Evolutionary conservation across 2,888 invertebrate species (phyloP).

Genomic region (Lepeophtheirus nordmannii): DNA sequence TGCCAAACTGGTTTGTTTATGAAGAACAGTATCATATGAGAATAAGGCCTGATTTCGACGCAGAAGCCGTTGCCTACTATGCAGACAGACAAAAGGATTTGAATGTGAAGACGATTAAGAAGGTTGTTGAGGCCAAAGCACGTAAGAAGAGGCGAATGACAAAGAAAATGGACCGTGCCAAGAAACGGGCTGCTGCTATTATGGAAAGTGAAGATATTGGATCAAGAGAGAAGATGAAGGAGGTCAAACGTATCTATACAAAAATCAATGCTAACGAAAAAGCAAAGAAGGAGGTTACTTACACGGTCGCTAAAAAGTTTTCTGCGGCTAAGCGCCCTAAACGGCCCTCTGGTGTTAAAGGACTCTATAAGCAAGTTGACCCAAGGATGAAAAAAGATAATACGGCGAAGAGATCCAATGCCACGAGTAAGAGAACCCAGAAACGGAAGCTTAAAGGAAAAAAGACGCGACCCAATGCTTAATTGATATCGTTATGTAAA

Average conservation of each 20-base stretch:
- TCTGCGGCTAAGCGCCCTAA: conserved; percentile 52
- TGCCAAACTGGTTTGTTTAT: conserved; percentile 89
- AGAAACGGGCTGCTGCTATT: conserved; percentile 86
- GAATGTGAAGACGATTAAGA: conserved; percentile 88
- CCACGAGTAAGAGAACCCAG: conserved; percentile 9
- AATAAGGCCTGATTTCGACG: conserved; percentile 25
- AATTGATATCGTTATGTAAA: neutral
- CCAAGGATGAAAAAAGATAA: conserved; percentile 84
- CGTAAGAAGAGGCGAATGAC: conserved; percentile 82
- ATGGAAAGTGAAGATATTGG: conserved; percentile 76
- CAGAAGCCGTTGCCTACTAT: conserved; percentile 70
- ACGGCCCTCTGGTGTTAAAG: conserved; percentile 74
- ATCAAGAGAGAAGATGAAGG: conserved; percentile 80
- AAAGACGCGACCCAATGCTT: conserved; percentile 11
- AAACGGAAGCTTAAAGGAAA: conserved; percentile 19
- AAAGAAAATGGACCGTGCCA: conserved; percentile 73
- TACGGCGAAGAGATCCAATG: conserved; percentile 27
- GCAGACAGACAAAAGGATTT: conserved; percentile 50
- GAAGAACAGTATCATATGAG: conserved; percentile 80
- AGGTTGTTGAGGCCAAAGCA: conserved; percentile 92
- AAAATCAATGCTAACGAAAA: conserved; percentile 50
- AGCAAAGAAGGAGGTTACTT: conserved; percentile 66
- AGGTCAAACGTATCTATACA: conserved; percentile 84
- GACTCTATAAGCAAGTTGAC: conserved; percentile 86
- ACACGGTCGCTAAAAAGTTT: conserved; percentile 81